Evolutionary conservation across 2,888 invertebrate genomes (phyloP), one percentile per base, ranked within the genome.

Genomic region (Hirtodrosophila cameraria): DNA sequence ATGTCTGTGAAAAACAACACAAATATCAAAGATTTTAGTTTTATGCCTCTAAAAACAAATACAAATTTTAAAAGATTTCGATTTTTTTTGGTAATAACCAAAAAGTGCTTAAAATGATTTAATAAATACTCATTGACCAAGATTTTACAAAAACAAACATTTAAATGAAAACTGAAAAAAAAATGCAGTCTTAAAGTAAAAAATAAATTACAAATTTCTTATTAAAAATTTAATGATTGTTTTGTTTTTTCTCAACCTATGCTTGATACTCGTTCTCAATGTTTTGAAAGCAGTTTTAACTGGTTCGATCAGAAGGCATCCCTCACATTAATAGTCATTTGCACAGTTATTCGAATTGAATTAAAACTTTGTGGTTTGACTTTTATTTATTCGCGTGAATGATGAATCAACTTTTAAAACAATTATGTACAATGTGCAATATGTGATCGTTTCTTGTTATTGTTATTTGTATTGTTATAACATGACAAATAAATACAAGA

Each of bases 271-370:
- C 18, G 18, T n/a, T 3, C 3, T 25, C 3, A 31, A n/a, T n/a
- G n/a, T n/a, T n/a, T n/a, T n/a, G n/a, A n/a, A n/a, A 11, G 27
- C 50, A 39, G 61, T 16, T 55, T 2, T 18, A 73, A 55, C 68
- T 61, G 69, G 74, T 55, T 73, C n/a, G 28, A 31, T 7, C 13
- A 8, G 13, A 33, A 28, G 31, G 46, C 45, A 67, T 60, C 54
- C 38, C 61, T 68, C 55, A 50, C 52, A 70, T 63, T 70, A 28
- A 60, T 50, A 48, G 45, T 25, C 25, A 71, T 75, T 71, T 62
- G 54, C 63, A 46, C 83, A 75, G 49, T 71, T 60, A 59, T 52
- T 48, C 64, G 72, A 85, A 82, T 79, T 79, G 77, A 85, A 79
- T 79, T 79, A 82, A 75, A 65, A 60, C 69, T 74, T 35, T 28